Evolutionary conservation across 2,113 vertebrate species (phyloP).

Genomic region (Halcyon senegalensis): DNA sequence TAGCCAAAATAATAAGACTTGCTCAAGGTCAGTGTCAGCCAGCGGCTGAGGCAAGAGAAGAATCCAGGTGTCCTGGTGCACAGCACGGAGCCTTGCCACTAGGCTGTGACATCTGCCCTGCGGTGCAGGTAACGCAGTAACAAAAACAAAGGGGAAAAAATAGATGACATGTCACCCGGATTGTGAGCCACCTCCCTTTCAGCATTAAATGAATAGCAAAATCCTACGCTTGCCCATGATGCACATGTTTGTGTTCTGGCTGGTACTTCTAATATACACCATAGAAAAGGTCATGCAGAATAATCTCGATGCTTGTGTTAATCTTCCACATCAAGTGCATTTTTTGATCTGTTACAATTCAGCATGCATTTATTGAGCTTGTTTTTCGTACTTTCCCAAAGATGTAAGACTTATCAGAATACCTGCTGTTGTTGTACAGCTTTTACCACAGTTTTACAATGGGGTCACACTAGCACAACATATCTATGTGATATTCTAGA

Average conservation of each 20-base stretch:
- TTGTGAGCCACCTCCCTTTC: neutral
- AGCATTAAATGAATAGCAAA: neutral
- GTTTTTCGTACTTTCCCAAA: neutral
- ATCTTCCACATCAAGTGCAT: neutral
- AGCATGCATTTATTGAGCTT: neutral
- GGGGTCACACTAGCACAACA: neutral
- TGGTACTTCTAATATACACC: neutral
- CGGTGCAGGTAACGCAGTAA: neutral
- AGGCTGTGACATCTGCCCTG: neutral
- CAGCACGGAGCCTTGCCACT: neutral
- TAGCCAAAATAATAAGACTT: neutral
- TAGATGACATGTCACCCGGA: neutral
- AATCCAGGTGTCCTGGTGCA: neutral
- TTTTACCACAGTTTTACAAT: neutral
- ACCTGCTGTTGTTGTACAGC: neutral
- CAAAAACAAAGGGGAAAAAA: neutral
- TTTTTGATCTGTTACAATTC: neutral
- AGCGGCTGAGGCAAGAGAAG: neutral
- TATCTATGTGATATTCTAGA: neutral
- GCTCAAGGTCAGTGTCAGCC: neutral
- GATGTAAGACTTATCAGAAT: neutral
- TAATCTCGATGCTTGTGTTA: neutral
- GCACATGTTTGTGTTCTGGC: neutral
- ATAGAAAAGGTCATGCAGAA: neutral
- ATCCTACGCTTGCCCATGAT: neutral